Evolutionary conservation across 2,888 invertebrate species (phyloP).

Genomic region (Drosophila maculinotata): DNA sequence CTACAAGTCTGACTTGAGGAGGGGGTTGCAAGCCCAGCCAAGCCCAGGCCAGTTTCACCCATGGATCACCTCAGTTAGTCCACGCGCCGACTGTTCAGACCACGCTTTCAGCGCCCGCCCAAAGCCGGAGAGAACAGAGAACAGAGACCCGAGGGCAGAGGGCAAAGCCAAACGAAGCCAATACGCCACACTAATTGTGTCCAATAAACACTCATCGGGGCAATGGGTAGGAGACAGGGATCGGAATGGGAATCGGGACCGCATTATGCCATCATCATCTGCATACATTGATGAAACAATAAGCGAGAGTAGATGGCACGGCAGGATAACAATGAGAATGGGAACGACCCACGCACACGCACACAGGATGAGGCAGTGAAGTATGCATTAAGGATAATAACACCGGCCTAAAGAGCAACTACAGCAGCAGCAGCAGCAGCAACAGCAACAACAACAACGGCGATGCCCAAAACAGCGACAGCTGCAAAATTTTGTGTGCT

Average conservation of each 20-base stretch:
- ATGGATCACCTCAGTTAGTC: conserved; percentile 30
- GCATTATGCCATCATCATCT: conserved; percentile 79
- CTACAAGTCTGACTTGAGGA: conserved; percentile 6
- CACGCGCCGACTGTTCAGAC: conserved; percentile 49
- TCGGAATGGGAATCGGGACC: conserved; percentile 30
- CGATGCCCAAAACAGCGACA: conserved; percentile 78
- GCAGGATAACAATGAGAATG: conserved; percentile 72
- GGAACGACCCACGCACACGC: conserved; percentile 70
- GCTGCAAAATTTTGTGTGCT: conserved; percentile 82
- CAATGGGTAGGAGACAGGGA: conserved; percentile 23
- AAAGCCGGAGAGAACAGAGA: conserved; percentile 29
- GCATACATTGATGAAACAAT: conserved; percentile 80
- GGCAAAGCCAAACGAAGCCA: conserved; percentile 58
- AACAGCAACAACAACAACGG: conserved; percentile 38
- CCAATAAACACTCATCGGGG: conserved; percentile 76
- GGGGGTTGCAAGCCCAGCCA: conserved; percentile 47
- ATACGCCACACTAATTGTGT: conserved; percentile 78
- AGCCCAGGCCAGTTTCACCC: conserved; percentile 20
- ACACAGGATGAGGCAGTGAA: conserved; percentile 77
- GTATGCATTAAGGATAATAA: conserved; percentile 81
- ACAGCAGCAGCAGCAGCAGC: conserved; percentile 34
- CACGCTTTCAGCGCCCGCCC: conserved; percentile 65
- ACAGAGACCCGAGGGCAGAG: conserved; percentile 15
- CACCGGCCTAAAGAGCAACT: conserved; percentile 74
- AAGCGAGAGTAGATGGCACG: conserved; percentile 76